Conservation (phyloP, 2,888 invertebrate genomes). For the Eupithecia tripunctaria region DNA sequence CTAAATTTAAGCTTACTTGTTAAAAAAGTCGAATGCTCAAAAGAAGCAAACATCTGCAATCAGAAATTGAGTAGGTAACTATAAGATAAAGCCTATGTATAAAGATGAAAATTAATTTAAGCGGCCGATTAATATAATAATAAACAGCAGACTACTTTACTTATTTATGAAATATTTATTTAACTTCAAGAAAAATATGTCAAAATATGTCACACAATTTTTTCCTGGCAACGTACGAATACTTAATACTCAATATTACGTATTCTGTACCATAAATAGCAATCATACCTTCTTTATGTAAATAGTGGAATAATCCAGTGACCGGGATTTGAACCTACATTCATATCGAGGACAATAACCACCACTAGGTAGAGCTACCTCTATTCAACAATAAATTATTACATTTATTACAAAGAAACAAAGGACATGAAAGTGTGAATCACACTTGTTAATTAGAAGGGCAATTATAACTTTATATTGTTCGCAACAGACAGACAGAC, state of each 20-base stretch:
- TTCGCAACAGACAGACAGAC: constrained; percentile 53
- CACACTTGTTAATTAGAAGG: constrained; percentile 57
- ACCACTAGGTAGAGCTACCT: constrained; percentile 4
- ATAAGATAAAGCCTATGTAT: not conserved
- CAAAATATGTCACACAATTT: too few species aligned
- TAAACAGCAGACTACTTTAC: not conserved
- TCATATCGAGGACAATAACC: constrained; percentile 5
- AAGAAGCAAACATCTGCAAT: not conserved
- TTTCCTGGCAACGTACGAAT: not conserved
- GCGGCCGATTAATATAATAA: not conserved
- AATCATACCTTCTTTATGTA: not conserved
- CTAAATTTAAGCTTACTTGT: not conserved
- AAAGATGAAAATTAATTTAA: not conserved
- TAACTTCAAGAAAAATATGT: not conserved
- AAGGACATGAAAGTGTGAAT: constrained; percentile 57
- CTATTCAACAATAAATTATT: constrained; percentile 28
- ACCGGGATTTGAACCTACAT: not conserved
- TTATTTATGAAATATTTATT: not conserved
- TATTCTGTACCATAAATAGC: not conserved
- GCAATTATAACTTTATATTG: constrained; percentile 53
- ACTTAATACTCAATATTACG: not conserved
- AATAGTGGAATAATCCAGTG: constrained; percentile 5
- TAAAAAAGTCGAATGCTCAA: not conserved
- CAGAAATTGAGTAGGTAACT: not conserved
- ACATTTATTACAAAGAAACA: constrained; percentile 58